Evolutionary conservation across 1,140 invertebrate species (phyloP).

Genomic region (Dolichoris vasculosae): DNA sequence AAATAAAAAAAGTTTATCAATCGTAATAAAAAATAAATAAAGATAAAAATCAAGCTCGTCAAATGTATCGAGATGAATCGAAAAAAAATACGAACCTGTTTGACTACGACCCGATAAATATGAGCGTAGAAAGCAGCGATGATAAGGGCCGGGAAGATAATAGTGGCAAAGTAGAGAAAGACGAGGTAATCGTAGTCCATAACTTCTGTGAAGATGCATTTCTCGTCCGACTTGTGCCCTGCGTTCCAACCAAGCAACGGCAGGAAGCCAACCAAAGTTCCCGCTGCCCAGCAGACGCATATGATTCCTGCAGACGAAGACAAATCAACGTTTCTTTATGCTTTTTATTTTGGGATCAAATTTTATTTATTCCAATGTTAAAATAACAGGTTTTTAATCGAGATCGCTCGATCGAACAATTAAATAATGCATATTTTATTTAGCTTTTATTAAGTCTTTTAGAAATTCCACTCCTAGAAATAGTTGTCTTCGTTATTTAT

Average conservation of each 20-base stretch:
- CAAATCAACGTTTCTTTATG: no score
- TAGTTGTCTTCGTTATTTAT: no score
- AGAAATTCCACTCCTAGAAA: no score
- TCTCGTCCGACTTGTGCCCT: constrained; percentile 72
- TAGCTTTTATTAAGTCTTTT: no score
- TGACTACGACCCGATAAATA: constrained; percentile 90
- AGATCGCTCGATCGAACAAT: no score
- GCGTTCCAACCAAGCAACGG: constrained; percentile 91
- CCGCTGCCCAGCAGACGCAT: constrained; percentile 88
- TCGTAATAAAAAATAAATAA: background rate
- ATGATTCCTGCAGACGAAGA: constrained; percentile 82
- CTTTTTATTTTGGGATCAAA: no score
- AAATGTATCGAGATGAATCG: background rate
- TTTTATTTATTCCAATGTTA: no score
- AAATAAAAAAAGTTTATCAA: background rate
- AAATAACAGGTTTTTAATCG: no score
- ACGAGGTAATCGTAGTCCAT: constrained; percentile 92
- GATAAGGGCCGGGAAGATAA: constrained; percentile 88
- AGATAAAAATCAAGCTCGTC: background rate
- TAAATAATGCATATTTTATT: no score
- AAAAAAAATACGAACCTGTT: constrained; percentile 80
- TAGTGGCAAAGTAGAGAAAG: constrained; percentile 91
- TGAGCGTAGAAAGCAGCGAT: constrained; percentile 90
- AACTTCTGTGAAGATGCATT: constrained; percentile 88
- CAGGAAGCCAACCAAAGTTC: constrained; percentile 85